phyloP scores from a whole-genome alignment of 2,888 invertebrate genomes.

The Drosophila mimica region DNA sequence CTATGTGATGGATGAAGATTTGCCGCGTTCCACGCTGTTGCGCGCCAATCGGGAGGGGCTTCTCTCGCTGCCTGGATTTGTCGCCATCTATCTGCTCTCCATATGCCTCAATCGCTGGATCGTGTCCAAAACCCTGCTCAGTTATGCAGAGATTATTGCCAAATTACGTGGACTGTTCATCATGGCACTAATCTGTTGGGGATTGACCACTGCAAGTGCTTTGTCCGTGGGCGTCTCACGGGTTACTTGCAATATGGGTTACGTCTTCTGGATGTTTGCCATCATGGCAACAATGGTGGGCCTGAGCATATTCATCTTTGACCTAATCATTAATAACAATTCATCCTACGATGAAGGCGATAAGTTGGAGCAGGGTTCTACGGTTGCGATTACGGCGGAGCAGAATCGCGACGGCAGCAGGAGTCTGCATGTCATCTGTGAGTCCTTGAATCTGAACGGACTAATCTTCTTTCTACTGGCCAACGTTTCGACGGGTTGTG shows the following conservation, averaged over 20 bases:
- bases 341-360: constrained; percentile 74
- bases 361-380: constrained; percentile 44
- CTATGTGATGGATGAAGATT: constrained; percentile 89
- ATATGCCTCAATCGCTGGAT: constrained; percentile 88
- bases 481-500: constrained; percentile 93
- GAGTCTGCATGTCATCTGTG: constrained; percentile 62
- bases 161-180: constrained; percentile 70
- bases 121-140: constrained; percentile 73
- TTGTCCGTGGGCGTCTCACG: constrained; percentile 89
- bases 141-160: constrained; percentile 66
- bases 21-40: constrained; percentile 87
- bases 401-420: not conserved
- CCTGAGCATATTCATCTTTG: constrained; percentile 87
- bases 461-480: constrained; percentile 92
- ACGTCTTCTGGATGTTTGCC: constrained; percentile 91
- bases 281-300: constrained; percentile 87
- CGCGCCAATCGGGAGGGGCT: constrained; percentile 97
- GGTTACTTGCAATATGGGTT: constrained; percentile 93
- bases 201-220: constrained; percentile 85
- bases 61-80: constrained; percentile 93
- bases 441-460: constrained; percentile 92
- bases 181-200: constrained; percentile 84
- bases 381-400: too few species aligned
- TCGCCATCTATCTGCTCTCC: constrained; percentile 92
- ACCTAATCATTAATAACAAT: constrained; percentile 62